Evolutionary conservation across 2,888 invertebrate species (phyloP).

Genomic region (Caenorhabditis sp.): DNA sequence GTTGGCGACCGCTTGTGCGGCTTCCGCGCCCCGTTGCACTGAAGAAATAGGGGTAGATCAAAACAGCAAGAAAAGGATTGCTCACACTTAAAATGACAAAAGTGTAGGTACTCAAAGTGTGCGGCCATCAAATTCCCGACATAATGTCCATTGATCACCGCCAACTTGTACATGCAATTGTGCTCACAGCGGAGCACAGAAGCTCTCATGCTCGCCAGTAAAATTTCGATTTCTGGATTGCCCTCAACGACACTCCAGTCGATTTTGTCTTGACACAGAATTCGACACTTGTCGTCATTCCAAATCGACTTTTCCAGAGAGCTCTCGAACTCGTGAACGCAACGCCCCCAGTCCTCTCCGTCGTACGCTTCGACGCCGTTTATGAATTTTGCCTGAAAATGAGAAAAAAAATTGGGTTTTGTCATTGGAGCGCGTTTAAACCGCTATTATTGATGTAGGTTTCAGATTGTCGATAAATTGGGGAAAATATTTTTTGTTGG

Average conservation of each 20-base stretch:
- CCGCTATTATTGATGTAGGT: too few relatives aligned
- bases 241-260: slow-evolving; percentile 78
- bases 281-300: slow-evolving; percentile 69
- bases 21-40: slow-evolving; percentile 80
- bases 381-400: slow-evolving; percentile 76
- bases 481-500: too few relatives aligned
- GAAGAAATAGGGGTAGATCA: slow-evolving; percentile 17
- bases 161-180: slow-evolving; percentile 74
- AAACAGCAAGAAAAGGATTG: slow-evolving; percentile 2
- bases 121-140: slow-evolving; percentile 77
- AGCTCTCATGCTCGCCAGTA: slow-evolving; percentile 74
- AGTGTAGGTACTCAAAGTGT: slow-evolving; percentile 79
- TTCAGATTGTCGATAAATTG: too few relatives aligned
- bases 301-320: slow-evolving; percentile 67
- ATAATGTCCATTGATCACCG: slow-evolving; percentile 77
- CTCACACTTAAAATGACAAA: slow-evolving; percentile 80
- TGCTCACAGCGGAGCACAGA: slow-evolving; percentile 75
- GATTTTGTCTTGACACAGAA: slow-evolving; percentile 78
- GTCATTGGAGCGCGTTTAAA: not conserved
- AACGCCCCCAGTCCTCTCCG: slow-evolving; percentile 75
- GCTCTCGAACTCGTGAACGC: slow-evolving; percentile 71
- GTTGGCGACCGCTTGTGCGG: slow-evolving; percentile 78
- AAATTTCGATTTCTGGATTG: slow-evolving; percentile 77
- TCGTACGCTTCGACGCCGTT: slow-evolving; percentile 78
- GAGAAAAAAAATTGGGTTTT: not conserved